phyloP scores from a whole-genome alignment of 2,113 vertebrate genomes.

The Prionailurus bengalensis region DNA sequence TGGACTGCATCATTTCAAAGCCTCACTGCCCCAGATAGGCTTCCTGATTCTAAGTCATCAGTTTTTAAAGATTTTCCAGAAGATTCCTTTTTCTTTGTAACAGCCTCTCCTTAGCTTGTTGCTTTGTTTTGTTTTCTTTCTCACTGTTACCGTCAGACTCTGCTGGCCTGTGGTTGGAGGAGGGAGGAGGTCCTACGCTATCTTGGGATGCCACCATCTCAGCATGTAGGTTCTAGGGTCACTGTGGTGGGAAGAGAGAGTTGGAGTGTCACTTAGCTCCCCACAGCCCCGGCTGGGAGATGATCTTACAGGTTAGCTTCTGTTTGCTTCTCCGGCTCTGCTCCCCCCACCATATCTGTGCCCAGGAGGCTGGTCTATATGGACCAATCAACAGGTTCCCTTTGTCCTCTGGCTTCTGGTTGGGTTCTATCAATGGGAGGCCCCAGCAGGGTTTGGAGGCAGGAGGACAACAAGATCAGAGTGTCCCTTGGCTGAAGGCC shows the following conservation, averaged over 20 bases:
- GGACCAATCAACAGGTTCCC: not conserved
- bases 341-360: not conserved
- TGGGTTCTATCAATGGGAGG: not conserved
- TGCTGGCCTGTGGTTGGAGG: not conserved
- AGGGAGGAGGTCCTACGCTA: not conserved
- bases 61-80: constrained; percentile 5
- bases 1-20: not conserved
- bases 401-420: not conserved
- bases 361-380: not conserved
- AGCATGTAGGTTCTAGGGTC: not conserved
- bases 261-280: not conserved
- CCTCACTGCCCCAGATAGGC: not conserved
- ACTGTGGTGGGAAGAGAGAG: not conserved
- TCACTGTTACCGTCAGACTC: not conserved
- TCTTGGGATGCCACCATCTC: not conserved
- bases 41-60: not conserved
- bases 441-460: not conserved
- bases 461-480: not conserved
- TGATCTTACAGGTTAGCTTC: not conserved
- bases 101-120: not conserved
- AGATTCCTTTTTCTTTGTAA: not conserved
- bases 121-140: not conserved
- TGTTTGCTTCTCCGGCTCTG: not conserved
- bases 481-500: not conserved
- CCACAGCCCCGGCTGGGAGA: not conserved